phyloP scores from a whole-genome alignment of 2,888 invertebrate species.

The Mantis religiosa region DNA sequence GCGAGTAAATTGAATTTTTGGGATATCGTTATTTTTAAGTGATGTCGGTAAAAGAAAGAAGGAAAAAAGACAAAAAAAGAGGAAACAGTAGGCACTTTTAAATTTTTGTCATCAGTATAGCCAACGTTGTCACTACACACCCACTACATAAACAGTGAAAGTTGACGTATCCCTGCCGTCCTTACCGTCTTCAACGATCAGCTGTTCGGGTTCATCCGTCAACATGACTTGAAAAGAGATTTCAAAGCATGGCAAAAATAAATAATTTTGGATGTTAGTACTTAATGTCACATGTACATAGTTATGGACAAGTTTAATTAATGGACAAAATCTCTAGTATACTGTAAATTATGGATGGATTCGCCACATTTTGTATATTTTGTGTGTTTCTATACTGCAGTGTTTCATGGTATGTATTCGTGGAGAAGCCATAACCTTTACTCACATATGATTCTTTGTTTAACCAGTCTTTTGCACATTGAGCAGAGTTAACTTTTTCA shows the following conservation, averaged over 20 bases:
- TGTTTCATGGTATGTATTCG: slow-evolving; percentile 55
- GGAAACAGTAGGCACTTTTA: no score
- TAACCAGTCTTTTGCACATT: no score
- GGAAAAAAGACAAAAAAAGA: no score
- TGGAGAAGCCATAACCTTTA: slow-evolving; percentile 18
- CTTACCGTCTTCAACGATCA: neutral
- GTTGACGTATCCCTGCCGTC: neutral
- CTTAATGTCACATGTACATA: neutral
- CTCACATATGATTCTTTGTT: no score
- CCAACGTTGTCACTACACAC: no score
- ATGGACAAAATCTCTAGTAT: neutral
- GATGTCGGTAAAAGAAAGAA: no score
- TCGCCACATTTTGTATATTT: slow-evolving; percentile 42
- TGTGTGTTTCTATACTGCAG: slow-evolving; percentile 53
- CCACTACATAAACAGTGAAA: neutral
- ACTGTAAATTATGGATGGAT: slow-evolving; percentile 42
- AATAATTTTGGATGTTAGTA: neutral
- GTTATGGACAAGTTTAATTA: neutral
- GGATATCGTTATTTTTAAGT: no score
- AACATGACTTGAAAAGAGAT: neutral
- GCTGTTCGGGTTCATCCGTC: neutral
- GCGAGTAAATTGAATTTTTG: no score
- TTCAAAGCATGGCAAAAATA: neutral
- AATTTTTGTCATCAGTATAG: neutral
- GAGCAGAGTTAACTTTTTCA: no score